Base-by-base conservation (phyloP, 2,888 invertebrate genomes). In the Thumatha senex region DNA sequence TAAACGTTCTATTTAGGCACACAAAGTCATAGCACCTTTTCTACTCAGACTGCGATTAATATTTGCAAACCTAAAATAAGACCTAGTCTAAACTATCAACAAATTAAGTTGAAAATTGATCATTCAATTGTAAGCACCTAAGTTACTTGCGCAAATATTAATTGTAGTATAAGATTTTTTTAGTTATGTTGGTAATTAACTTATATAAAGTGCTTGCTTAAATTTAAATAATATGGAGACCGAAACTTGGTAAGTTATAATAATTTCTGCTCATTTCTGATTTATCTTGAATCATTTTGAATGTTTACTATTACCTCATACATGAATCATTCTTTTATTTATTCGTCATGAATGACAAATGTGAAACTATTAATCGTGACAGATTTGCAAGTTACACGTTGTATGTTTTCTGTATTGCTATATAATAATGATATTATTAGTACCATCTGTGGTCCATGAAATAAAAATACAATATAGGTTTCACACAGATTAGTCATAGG, bases 261-360 rank as follows among this genome's bases (percentile, higher is more conserved):
- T 53, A 54, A 54, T 47, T 50, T 34, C 36, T 40, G 67, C 73
- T 78, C 76, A 75, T 79, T 78, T 78, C 75, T 77, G 76, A 72
- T 70, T 55, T 63, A 46, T 50, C 38, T 38, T 24, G 51, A 51
- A 36, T 30, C 39, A 52, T 44, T 38, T 33, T 42, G 51, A 38
- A 47, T 39, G 45, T 41, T 15, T 24, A 24, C 18, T 24, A 24
- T 24, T 24, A 24, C 18, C 18, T 24, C 18, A 24, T 40, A 40
- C 42, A 53, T 18, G 4, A 39, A 54, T 49, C 46, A 39, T 33
- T 18, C 13, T 30, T 47, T n/a, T 34, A 33, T n/a, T 7, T 10
- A 15, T 11, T 7, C 11, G 12, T 10, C 38, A 57, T 41, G 12
- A 43, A 49, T 51, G 41, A 47, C 46, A 15, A 43, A 39, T 13